Evolutionary conservation across 2,888 invertebrate genomes (phyloP).

Genomic region (Callosobruchus maculatus): DNA sequence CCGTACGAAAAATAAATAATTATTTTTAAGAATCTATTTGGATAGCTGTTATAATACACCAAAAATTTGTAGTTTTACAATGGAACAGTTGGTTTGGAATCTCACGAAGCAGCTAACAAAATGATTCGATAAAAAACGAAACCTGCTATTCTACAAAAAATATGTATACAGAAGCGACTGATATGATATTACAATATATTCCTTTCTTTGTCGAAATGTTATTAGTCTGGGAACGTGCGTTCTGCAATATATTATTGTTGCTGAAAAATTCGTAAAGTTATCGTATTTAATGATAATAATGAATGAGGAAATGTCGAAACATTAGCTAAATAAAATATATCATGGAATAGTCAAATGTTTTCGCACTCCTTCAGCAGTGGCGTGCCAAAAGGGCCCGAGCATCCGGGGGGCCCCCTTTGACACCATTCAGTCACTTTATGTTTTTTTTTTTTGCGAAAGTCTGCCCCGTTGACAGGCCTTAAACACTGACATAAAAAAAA

Average conservation of each 20-base stretch:
- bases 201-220: not conserved
- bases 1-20: not conserved
- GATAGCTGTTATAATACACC: no score
- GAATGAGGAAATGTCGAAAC: constrained; percentile 10
- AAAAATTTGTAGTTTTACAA: no score
- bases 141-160: not conserved
- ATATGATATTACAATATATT: not conserved
- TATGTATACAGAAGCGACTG: not conserved
- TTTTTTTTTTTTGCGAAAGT: no score
- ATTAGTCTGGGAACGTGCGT: not conserved
- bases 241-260: not conserved
- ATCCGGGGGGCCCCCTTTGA: no score
- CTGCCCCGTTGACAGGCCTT: no score
- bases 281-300: not conserved
- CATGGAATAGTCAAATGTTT: no score
- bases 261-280: not conserved
- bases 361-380: no score
- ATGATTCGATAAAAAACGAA: not conserved
- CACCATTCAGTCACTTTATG: no score
- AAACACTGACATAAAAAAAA: no score
- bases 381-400: no score
- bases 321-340: no score
- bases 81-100: not conserved
- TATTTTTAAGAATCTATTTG: no score
- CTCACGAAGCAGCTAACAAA: not conserved